Base-by-base conservation (phyloP, 2,888 invertebrate genomes). In the Ctenicera cuprea region DNA sequence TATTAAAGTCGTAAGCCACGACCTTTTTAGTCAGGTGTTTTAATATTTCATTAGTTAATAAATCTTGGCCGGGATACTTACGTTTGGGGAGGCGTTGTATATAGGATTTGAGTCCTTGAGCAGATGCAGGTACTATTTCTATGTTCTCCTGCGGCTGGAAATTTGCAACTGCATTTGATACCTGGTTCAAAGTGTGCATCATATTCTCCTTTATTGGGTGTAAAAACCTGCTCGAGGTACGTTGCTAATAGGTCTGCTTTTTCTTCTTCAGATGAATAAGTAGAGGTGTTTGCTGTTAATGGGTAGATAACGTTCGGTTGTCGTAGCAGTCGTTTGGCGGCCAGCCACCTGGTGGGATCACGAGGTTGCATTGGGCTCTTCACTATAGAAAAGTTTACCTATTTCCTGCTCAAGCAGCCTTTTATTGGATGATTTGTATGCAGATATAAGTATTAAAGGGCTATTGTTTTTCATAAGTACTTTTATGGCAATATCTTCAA, bases 1-100 rank as follows among this genome's bases (percentile, higher is more conserved):
- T n/a, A 37, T 57, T 57, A 30, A 20, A 37, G 57, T 30, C 9
- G 37, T 37, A 57, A 18, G 37, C 57, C 9, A 33, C 37, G 1
- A 16, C 37, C 12, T 57, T 57, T 14, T 54, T 66, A n/a, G 30
- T 66, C 54, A 3, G 9, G n/a, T n/a, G n/a, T n/a, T n/a, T n/a
- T n/a, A n/a, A n/a, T n/a, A n/a, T n/a, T n/a, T n/a, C n/a, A n/a
- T 54, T 57, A 11, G 43, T 66, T 66, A 66, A 54, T 1, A 62
- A 14, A 54, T 54, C 52, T 11, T 20, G 37, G 9, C 66, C 66
- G 8, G 57, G 37, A 12, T 33, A 2, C 18, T 33, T 57, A 37
- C 37, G 33, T 9, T 57, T 57, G 16, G 57, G 16, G 2, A 57
- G 37, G 1, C 57, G 57, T 30, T 57, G 14, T 16, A 57, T 57